Conservation (phyloP, 2,888 invertebrate species). For the Scelioninae gen. 1 region DNA sequence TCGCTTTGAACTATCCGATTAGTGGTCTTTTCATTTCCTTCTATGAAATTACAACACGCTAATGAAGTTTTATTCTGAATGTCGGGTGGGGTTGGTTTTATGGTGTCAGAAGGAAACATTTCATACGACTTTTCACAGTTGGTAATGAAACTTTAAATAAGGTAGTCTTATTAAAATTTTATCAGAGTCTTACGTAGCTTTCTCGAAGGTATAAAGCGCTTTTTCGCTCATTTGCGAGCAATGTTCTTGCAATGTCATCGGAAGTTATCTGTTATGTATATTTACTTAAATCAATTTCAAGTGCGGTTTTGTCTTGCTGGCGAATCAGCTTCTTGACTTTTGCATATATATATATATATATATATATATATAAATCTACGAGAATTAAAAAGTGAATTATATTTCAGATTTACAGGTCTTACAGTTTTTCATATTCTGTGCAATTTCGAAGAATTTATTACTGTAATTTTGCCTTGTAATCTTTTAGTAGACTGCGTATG, state of each 20-base stretch:
- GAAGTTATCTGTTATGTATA: background rate
- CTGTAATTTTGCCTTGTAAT: background rate
- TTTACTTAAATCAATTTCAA: too few relatives aligned
- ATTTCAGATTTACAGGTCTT: too few relatives aligned
- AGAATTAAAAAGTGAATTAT: too few relatives aligned
- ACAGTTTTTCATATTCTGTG: background rate
- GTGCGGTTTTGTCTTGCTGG: background rate
- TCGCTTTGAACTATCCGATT: constrained; percentile 43
- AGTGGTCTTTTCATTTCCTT: constrained; percentile 57
- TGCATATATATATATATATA: too few relatives aligned
- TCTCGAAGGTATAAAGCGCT: constrained; percentile 2
- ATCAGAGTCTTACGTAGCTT: constrained; percentile 15
- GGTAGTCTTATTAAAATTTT: constrained; percentile 46
- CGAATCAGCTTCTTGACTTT: too few relatives aligned
- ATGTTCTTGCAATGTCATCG: constrained; percentile 5
- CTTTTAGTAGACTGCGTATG: background rate
- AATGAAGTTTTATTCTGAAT: constrained; percentile 55
- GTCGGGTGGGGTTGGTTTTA: constrained; percentile 15
- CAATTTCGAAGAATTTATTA: background rate
- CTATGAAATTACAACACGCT: constrained; percentile 49
- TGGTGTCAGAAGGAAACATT: constrained; percentile 33
- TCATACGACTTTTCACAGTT: constrained; percentile 32
- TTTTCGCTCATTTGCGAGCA: constrained; percentile 16
- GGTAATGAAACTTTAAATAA: constrained; percentile 47
- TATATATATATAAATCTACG: too few relatives aligned